Conservation (phyloP, 2,113 vertebrate species). For the Beaufortia kweichowensis region DNA sequence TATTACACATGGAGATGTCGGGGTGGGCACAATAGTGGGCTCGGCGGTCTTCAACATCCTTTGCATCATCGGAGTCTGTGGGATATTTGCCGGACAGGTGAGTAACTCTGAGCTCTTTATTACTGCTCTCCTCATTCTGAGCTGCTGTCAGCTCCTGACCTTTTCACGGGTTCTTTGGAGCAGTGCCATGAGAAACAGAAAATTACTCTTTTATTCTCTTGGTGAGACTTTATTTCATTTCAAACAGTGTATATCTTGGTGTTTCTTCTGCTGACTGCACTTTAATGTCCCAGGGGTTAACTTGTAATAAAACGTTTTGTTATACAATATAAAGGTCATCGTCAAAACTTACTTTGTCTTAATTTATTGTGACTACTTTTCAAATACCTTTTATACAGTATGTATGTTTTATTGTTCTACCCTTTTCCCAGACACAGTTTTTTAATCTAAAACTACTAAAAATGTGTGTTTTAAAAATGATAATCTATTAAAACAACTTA, state of each 20-base stretch:
- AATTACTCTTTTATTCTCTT: not conserved
- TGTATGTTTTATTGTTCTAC: too few relatives aligned
- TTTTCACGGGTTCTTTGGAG: not conserved
- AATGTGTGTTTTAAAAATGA: too few relatives aligned
- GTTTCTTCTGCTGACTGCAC: too few relatives aligned
- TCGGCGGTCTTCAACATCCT: slow-evolving; percentile 90
- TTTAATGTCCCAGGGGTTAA: too few relatives aligned
- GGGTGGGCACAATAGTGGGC: slow-evolving; percentile 88
- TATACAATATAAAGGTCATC: too few relatives aligned
- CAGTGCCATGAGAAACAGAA: not conserved
- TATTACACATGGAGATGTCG: slow-evolving; percentile 88
- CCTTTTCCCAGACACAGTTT: too few relatives aligned
- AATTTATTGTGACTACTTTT: too few relatives aligned
- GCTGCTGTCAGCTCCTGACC: not conserved
- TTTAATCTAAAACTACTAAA: too few relatives aligned
- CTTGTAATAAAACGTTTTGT: too few relatives aligned
- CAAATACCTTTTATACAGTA: too few relatives aligned
- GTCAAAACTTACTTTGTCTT: too few relatives aligned
- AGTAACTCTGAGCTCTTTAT: slow-evolving; percentile 48
- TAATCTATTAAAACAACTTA: too few relatives aligned
- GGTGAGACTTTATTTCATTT: not conserved
- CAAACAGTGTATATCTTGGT: not conserved
- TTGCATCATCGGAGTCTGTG: slow-evolving; percentile 87
- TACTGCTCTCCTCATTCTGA: not conserved
- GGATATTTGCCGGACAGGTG: slow-evolving; percentile 87